A percentile compares a stretch with the other conserved stretches of the same genome.
These are phyloP conservation scores for Ophiodon elongatus DNA, from an alignment of 2,113 vertebrate genomes.

Conservation along the genomic window DNA sequence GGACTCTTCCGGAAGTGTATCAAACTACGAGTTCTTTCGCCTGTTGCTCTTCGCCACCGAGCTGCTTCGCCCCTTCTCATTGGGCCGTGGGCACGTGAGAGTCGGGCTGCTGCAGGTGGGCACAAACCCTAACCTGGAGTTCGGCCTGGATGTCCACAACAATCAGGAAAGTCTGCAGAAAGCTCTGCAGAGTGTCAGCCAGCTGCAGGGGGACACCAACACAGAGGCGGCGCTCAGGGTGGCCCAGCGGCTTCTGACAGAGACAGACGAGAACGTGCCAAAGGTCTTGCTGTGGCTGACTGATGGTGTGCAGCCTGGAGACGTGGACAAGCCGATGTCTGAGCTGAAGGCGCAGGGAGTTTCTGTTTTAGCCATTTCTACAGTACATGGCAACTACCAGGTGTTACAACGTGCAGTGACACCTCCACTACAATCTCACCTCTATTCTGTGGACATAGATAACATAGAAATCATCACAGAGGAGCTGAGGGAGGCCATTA, in stretches of 20 bases:
- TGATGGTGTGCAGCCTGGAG: conserved; percentile 89
- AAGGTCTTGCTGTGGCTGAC: conserved; percentile 94
- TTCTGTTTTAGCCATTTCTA: conserved; percentile 88
- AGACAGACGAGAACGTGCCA: conserved; percentile 75
- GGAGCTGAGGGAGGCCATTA: conserved; percentile 86
- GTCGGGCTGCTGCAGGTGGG: conserved; percentile 91
- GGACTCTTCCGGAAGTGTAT: conserved; percentile 93
- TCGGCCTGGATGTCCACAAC: conserved; percentile 82
- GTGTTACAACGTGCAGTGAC: conserved; percentile 86
- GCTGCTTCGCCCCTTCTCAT: conserved; percentile 84
- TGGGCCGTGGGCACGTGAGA: conserved; percentile 85
- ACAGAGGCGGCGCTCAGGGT: conserved; percentile 84
- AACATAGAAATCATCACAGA: conserved; percentile 87
- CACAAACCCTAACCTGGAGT: conserved; percentile 86
- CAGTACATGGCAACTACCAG: conserved; percentile 84
- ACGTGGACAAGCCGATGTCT: conserved; percentile 85
- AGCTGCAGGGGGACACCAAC: conserved; percentile 92
- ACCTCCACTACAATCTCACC: conserved; percentile 85
- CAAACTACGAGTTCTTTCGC: conserved; percentile 89
- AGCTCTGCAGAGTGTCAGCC: conserved; percentile 79
- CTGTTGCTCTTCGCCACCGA: conserved; percentile 86
- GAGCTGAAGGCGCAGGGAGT: conserved; percentile 87
- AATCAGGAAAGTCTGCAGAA: conserved; percentile 68
- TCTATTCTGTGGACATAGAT: conserved; percentile 91
- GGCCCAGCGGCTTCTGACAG: conserved; percentile 78